These are phyloP conservation scores for Abrostola triplasia DNA, from an alignment of 2,888 invertebrate genomes.

Conservation along the genomic window DNA sequence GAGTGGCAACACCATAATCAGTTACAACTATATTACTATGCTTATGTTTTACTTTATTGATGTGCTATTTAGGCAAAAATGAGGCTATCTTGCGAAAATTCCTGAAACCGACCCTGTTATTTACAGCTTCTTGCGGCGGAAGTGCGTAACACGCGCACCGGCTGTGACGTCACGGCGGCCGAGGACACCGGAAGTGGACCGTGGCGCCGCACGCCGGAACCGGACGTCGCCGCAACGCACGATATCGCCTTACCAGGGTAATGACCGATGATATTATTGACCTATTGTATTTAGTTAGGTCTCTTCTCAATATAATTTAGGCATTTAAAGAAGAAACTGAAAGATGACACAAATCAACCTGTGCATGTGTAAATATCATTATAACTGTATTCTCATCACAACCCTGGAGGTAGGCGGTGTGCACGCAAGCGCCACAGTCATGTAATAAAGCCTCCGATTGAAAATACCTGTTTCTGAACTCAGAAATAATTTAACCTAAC, in stretches of 20 bases:
- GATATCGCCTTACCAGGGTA: constrained; percentile 78
- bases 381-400: no score
- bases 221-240: constrained; percentile 77
- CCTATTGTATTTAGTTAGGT: constrained; percentile 41
- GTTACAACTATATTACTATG: neutral
- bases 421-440: no score
- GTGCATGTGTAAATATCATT: no score
- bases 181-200: constrained; percentile 79
- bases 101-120: constrained; percentile 54
- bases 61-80: constrained; percentile 7
- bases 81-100: constrained; percentile 22
- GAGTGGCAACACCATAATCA: no score
- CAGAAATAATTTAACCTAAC: no score
- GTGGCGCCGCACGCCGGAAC: constrained; percentile 81
- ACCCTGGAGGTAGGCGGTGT: no score
- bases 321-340: no score
- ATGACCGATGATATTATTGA: constrained; percentile 70
- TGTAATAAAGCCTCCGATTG: no score
- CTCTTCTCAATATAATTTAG: neutral
- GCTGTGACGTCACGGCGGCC: constrained; percentile 78
- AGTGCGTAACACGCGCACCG: constrained; percentile 80
- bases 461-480: no score
- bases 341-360: no score
- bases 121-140: constrained; percentile 70
- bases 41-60: neutral